phyloP scores from a whole-genome alignment of 2,113 vertebrate species.

The Rostratula benghalensis region DNA sequence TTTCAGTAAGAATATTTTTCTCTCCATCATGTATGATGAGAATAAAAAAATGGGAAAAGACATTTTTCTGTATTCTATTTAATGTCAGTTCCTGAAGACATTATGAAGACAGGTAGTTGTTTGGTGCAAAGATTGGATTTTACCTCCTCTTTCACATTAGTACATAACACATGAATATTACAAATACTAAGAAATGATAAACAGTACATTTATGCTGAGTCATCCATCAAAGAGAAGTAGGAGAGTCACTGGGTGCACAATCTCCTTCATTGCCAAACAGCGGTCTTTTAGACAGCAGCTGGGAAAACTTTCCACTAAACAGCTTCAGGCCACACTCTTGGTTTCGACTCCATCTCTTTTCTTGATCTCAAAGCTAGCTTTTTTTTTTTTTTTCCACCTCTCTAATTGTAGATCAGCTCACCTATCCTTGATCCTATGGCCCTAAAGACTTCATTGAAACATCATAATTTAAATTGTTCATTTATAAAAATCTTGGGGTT shows the following conservation, averaged over 20 bases:
- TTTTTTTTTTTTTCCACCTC: too few species aligned
- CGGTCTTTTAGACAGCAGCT: not conserved
- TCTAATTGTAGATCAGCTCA: not conserved
- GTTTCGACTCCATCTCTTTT: not conserved
- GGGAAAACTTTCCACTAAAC: not conserved
- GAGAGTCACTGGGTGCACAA: not conserved
- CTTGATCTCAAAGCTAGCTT: not conserved
- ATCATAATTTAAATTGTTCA: not conserved
- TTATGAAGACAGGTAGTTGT: not conserved
- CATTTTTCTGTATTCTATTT: not conserved
- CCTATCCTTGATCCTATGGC: not conserved
- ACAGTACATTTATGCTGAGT: not conserved
- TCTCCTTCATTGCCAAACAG: not conserved
- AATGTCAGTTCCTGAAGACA: not conserved
- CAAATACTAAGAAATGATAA: not conserved
- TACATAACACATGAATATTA: not conserved
- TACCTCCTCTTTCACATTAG: not conserved
- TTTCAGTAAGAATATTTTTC: not conserved
- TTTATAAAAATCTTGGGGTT: not conserved
- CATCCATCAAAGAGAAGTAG: not conserved
- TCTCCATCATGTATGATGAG: not conserved
- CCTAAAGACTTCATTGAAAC: not conserved
- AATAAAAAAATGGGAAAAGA: not conserved
- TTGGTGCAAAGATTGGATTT: not conserved
- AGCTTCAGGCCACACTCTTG: not conserved